These are phyloP conservation scores for Pelochelys cantorii DNA, from an alignment of 2,797 vertebrate species.

Conservation along the genomic window DNA sequence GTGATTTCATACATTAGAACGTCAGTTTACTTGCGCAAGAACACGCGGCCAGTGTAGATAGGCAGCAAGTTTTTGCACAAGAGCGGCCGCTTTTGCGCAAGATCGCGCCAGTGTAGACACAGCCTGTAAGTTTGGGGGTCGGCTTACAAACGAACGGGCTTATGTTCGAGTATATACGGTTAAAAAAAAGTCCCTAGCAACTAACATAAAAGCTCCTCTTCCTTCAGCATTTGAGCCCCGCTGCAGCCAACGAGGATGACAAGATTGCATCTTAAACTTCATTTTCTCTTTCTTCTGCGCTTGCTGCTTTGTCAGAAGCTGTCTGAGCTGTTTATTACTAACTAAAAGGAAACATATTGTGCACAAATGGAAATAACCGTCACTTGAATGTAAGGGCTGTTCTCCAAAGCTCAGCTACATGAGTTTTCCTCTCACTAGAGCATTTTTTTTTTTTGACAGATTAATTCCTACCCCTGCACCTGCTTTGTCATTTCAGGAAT, in stretches of 20 bases:
- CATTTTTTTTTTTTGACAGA: rapidly evolving
- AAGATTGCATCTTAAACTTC: rapidly evolving
- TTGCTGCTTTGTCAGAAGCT: rapidly evolving
- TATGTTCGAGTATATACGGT: no score
- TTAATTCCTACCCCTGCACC: neutral
- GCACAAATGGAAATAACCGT: rapidly evolving
- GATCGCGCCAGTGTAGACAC: no score
- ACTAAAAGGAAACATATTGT: rapidly evolving
- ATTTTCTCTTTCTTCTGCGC: rapidly evolving
- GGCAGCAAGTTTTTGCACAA: no score
- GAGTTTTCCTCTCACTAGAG: neutral
- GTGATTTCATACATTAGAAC: no score
- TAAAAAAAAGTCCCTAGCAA: neutral
- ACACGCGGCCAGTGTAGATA: no score
- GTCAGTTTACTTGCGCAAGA: no score
- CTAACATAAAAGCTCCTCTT: neutral
- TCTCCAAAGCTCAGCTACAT: rapidly evolving
- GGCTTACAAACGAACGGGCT: no score
- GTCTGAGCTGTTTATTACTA: rapidly evolving
- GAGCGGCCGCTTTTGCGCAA: no score
- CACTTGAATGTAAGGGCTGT: rapidly evolving
- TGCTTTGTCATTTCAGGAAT: rapidly evolving
- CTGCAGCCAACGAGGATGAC: neutral
- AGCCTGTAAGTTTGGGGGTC: no score
- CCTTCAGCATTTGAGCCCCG: neutral